phyloP scores from a whole-genome alignment of 2,113 vertebrate genomes.

The Eleginops maclovinus region DNA sequence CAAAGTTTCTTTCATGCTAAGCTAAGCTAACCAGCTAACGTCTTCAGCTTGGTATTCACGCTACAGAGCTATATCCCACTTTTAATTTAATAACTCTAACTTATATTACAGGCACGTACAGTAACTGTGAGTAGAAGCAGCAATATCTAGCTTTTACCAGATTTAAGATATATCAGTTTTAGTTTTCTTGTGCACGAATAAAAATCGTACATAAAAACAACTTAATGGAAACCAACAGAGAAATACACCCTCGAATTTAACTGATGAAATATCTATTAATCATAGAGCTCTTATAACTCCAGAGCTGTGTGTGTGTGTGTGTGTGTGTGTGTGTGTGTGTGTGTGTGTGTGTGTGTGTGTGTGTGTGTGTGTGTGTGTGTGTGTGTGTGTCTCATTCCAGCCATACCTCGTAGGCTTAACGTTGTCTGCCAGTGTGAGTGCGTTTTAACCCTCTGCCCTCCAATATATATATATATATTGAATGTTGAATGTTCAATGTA shows the following conservation, averaged over 20 bases:
- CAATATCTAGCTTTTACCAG: too few species aligned
- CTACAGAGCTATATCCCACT: too few species aligned
- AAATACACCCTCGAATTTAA: constrained; percentile 18
- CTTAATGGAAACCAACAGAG: not conserved
- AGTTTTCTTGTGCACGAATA: too few species aligned
- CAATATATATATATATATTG: too few species aligned
- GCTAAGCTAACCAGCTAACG: not conserved
- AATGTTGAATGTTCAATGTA: too few species aligned
- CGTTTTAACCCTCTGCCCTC: constrained; percentile 1
- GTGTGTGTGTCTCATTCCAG: constrained; percentile 12
- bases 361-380: constrained; percentile 4
- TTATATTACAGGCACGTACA: too few species aligned
- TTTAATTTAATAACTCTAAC: too few species aligned
- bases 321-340: constrained; percentile 3
- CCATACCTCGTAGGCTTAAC: too few species aligned
- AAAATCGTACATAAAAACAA: not conserved
- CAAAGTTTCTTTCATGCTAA: not conserved
- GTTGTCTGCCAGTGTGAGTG: too few species aligned
- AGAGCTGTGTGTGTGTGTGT: constrained; percentile 7
- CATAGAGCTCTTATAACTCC: constrained; percentile 3
- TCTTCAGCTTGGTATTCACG: not conserved
- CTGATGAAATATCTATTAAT: constrained; percentile 27
- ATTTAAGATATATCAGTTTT: too few species aligned
- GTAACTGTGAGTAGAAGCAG: not conserved
- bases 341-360: not conserved